A percentile compares a stretch with the other conserved stretches of the same genome.
These are phyloP conservation scores for Marasmarcha lunaedactyla DNA, from an alignment of 2,888 invertebrate genomes.

Conservation along the genomic window DNA sequence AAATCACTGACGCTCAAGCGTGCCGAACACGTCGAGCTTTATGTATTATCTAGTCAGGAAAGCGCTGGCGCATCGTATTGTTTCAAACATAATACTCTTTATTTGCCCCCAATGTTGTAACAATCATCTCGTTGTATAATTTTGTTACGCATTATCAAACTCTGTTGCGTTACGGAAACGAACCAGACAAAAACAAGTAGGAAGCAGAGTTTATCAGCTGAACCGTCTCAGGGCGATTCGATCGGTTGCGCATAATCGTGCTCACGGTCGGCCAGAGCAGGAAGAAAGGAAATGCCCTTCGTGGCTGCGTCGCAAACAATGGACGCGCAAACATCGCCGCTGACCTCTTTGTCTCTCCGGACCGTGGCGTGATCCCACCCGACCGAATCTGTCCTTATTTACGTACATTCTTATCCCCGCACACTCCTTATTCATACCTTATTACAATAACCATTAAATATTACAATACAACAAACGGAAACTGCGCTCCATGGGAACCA, in stretches of 20 bases:
- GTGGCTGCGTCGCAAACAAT: slow-evolving; percentile 45
- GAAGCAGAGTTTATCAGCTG: neutral
- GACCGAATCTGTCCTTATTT: neutral
- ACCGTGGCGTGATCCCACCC: slow-evolving; percentile 16
- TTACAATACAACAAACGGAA: too few relatives aligned
- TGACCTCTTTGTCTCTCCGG: slow-evolving; percentile 49
- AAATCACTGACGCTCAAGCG: slow-evolving; percentile 32
- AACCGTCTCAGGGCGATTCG: neutral
- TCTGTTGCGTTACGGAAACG: slow-evolving; percentile 16
- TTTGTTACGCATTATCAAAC: slow-evolving; percentile 15
- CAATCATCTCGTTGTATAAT: slow-evolving; percentile 17
- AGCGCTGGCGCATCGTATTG: too few relatives aligned
- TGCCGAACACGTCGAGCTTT: slow-evolving; percentile 17
- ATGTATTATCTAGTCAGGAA: neutral
- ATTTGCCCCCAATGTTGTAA: slow-evolving; percentile 6
- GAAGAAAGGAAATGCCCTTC: slow-evolving; percentile 56
- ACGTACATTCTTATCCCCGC: neutral
- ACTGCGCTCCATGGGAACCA: too few relatives aligned
- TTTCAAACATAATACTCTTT: slow-evolving; percentile 1
- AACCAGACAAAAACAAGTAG: slow-evolving; percentile 15
- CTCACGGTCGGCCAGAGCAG: slow-evolving; percentile 37
- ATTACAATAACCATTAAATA: neutral
- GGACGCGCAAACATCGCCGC: slow-evolving; percentile 51
- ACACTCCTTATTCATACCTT: neutral
- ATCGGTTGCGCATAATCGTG: slow-evolving; percentile 20